Conservation (phyloP, 2,113 vertebrate genomes). For the Spheniscus mendiculus region DNA sequence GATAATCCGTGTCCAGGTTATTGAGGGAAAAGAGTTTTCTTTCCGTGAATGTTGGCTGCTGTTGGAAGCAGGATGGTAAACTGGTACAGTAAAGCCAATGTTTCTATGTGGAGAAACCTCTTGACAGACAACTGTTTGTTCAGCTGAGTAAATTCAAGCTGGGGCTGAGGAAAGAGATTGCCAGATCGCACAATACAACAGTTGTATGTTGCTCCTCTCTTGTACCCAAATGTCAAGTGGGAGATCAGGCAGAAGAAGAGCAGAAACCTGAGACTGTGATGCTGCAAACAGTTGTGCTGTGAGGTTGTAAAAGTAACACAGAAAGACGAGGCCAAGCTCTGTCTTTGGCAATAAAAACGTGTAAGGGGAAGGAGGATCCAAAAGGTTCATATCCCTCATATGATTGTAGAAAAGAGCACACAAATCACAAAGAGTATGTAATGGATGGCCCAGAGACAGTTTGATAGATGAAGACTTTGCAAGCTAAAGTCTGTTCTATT, state of each 20-base stretch:
- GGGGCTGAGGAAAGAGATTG: slow-evolving; percentile 16
- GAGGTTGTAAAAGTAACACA: background rate
- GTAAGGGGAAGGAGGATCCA: background rate
- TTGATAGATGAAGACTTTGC: background rate
- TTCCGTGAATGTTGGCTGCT: background rate
- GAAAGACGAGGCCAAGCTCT: background rate
- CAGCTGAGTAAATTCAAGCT: slow-evolving; percentile 48
- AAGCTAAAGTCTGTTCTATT: background rate
- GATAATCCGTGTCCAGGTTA: background rate
- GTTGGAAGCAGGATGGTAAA: background rate
- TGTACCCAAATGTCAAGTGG: background rate
- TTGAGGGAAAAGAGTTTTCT: background rate
- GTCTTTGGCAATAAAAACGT: background rate
- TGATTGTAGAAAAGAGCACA: background rate
- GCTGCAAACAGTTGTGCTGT: background rate
- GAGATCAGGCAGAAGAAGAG: slow-evolving; percentile 11
- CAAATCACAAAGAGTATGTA: background rate
- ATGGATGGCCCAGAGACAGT: background rate
- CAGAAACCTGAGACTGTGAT: background rate
- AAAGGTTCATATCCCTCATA: background rate
- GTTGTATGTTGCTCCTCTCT: slow-evolving; percentile 25
- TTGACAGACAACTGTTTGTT: slow-evolving; percentile 52
- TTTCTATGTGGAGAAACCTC: slow-evolving; percentile 20
- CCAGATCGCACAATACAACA: slow-evolving; percentile 17
- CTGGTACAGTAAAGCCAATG: background rate